Evolutionary conservation across 2,113 vertebrate genomes (phyloP).

Genomic region (Pogonocichla stellata): DNA sequence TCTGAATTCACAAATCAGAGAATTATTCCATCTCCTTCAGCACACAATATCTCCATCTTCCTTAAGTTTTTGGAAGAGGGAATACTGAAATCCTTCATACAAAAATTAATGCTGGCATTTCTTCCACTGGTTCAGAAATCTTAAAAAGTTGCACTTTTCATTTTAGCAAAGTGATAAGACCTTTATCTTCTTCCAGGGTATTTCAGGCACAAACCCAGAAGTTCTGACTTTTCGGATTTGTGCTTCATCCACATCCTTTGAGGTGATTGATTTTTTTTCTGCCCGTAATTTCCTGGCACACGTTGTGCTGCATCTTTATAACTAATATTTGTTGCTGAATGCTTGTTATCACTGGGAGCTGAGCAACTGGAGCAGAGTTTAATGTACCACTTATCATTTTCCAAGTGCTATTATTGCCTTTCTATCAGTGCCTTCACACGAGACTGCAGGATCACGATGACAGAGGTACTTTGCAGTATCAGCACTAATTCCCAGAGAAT

Average conservation of each 20-base stretch:
- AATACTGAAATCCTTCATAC: neutral
- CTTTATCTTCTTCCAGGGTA: neutral
- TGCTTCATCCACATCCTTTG: neutral
- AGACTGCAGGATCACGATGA: rapidly evolving
- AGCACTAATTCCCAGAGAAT: neutral
- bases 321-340: constrained; percentile 9
- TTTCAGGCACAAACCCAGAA: neutral
- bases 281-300: neutral
- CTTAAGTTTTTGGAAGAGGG: neutral
- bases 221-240: neutral
- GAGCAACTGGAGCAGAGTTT: constrained; percentile 32
- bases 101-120: neutral
- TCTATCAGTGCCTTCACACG: neutral
- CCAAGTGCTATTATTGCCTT: neutral
- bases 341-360: neutral
- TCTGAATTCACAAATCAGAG: neutral
- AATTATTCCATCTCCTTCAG: neutral
- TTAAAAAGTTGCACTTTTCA: neutral
- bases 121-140: neutral
- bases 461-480: neutral
- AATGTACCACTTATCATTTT: constrained; percentile 24
- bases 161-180: neutral
- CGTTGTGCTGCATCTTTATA: constrained; percentile 9
- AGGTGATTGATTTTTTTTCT: constrained; percentile 33
- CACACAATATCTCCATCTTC: neutral